Conservation (phyloP, 2,888 invertebrate species). For the Habrosyne pyritoides region DNA sequence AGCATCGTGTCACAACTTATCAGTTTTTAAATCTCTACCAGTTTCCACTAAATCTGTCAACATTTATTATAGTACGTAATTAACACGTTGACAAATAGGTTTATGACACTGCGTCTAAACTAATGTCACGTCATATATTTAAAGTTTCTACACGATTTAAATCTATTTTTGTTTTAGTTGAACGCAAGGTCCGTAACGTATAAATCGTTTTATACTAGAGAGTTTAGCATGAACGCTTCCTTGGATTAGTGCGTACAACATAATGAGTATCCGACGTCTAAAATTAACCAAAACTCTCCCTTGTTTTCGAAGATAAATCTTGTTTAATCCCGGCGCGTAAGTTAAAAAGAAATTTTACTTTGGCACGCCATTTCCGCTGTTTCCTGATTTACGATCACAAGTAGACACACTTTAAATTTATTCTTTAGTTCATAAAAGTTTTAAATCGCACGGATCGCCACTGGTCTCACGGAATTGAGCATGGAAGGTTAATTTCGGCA, state of each 20-base stretch:
- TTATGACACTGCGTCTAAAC: constrained; percentile 65
- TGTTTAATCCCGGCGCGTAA: constrained; percentile 56
- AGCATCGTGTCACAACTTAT: constrained; percentile 64
- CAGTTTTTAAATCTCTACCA: constrained; percentile 49
- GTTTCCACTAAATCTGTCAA: constrained; percentile 69
- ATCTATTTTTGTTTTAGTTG: constrained; percentile 67
- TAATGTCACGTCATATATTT: constrained; percentile 67
- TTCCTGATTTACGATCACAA: constrained; percentile 47
- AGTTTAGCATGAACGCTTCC: constrained; percentile 48
- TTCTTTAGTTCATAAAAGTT: constrained; percentile 58
- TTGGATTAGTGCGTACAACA: constrained; percentile 58
- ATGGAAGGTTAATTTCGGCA: constrained; percentile 50
- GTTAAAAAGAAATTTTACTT: constrained; percentile 58
- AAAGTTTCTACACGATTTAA: constrained; percentile 47
- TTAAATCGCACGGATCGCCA: constrained; percentile 44
- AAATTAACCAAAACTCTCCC: constrained; percentile 59
- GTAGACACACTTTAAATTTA: constrained; percentile 26
- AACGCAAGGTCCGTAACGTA: constrained; percentile 48
- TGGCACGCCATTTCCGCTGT: constrained; percentile 50
- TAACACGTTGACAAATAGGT: constrained; percentile 77
- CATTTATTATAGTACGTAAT: constrained; percentile 65
- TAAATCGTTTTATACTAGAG: constrained; percentile 52
- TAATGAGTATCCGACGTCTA: constrained; percentile 55
- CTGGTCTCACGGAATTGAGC: constrained; percentile 33
- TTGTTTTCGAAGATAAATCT: constrained; percentile 64